These are phyloP conservation scores for Artibeus jamaicensis DNA, from an alignment of 2,797 vertebrate genomes.

Conservation along the genomic window DNA sequence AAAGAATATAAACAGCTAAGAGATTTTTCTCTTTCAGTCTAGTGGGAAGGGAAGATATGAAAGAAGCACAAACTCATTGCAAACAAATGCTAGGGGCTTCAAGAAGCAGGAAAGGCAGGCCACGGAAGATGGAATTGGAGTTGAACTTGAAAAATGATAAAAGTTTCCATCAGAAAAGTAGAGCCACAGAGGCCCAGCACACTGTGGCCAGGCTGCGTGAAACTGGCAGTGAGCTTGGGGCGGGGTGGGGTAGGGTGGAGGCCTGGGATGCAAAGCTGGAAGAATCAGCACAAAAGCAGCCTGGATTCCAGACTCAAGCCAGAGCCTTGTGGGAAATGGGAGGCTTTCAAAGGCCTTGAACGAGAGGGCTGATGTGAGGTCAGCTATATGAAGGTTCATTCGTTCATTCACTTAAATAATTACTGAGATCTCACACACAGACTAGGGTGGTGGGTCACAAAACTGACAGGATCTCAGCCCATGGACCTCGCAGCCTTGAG, in stretches of 20 bases:
- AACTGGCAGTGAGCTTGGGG: fast-evolving
- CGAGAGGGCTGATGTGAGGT: background rate
- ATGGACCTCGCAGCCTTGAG: fast-evolving
- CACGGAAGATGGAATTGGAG: fast-evolving
- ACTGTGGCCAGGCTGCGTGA: fast-evolving
- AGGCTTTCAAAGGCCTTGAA: background rate
- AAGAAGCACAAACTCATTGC: fast-evolving
- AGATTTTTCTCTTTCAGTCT: background rate
- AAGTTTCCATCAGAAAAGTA: background rate
- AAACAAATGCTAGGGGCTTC: background rate
- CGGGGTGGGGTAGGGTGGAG: background rate
- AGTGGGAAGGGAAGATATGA: background rate
- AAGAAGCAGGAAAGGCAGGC: background rate
- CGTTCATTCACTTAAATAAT: background rate
- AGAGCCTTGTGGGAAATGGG: background rate
- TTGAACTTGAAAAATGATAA: background rate
- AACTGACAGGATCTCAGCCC: background rate
- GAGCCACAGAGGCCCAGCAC: background rate
- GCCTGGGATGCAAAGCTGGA: background rate
- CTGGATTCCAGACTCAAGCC: background rate
- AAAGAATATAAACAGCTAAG: background rate
- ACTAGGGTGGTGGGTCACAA: background rate
- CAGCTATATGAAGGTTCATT: background rate
- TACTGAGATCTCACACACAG: background rate
- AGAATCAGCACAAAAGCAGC: background rate